These are phyloP conservation scores for Cepphus grylle DNA, from an alignment of 2,113 vertebrate genomes.

Conservation along the genomic window DNA sequence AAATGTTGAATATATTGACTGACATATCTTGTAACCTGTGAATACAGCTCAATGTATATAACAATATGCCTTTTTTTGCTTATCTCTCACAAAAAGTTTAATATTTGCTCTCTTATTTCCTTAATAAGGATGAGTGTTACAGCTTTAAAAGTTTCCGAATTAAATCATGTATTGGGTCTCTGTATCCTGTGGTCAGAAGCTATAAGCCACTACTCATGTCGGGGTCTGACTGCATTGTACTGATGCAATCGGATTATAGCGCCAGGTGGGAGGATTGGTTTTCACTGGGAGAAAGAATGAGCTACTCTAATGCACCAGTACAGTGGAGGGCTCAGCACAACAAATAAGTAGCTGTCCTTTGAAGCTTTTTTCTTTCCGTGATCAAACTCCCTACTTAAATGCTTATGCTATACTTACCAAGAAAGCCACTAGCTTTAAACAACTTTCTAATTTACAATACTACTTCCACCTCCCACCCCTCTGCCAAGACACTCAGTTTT, in stretches of 20 bases:
- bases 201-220: background rate
- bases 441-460: background rate
- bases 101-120: conserved; percentile 64
- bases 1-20: conserved; percentile 52
- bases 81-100: conserved; percentile 24
- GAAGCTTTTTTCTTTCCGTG: conserved; percentile 18
- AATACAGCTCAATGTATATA: conserved; percentile 19
- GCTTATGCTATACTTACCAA: background rate
- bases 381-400: conserved; percentile 9
- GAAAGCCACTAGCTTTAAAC: background rate
- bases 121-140: conserved; percentile 33
- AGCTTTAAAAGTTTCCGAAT: conserved; percentile 1
- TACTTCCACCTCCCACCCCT: background rate
- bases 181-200: conserved; percentile 2
- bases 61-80: conserved; percentile 51
- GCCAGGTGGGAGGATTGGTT: conserved; percentile 39
- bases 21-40: conserved; percentile 52
- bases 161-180: conserved; percentile 18
- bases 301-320: background rate
- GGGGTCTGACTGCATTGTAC: background rate
- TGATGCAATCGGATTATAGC: background rate
- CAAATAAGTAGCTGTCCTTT: conserved; percentile 9
- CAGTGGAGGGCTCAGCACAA: background rate
- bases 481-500: background rate
- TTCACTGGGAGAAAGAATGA: conserved; percentile 34